phyloP scores from a whole-genome alignment of 2,888 invertebrate species.

The Cerastoderma edule region DNA sequence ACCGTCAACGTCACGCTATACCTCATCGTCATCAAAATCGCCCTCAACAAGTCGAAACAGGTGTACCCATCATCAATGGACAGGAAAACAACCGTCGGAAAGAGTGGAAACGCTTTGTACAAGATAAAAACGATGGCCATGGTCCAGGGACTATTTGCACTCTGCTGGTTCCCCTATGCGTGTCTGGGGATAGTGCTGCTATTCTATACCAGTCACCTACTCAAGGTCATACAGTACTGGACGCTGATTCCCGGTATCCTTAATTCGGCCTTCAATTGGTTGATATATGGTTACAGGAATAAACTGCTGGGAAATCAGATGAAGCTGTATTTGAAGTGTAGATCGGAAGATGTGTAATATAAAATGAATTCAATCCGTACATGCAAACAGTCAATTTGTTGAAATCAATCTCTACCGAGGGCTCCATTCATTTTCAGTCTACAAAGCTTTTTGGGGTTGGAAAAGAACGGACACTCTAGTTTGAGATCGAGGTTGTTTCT shows the following conservation, averaged over 20 bases:
- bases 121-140: slow-evolving; percentile 49
- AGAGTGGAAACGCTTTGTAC: slow-evolving; percentile 30
- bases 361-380: too few relatives aligned
- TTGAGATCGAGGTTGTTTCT: too few relatives aligned
- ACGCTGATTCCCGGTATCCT: slow-evolving; percentile 32
- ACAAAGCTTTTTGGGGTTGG: too few relatives aligned
- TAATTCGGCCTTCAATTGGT: slow-evolving; percentile 47
- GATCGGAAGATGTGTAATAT: neutral
- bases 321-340: slow-evolving; percentile 37
- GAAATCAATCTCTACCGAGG: too few relatives aligned
- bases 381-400: too few relatives aligned
- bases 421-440: too few relatives aligned
- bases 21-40: slow-evolving; percentile 33
- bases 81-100: neutral
- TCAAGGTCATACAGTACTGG: slow-evolving; percentile 29
- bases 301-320: slow-evolving; percentile 38
- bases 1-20: slow-evolving; percentile 35
- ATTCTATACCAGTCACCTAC: slow-evolving; percentile 13
- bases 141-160: slow-evolving; percentile 44
- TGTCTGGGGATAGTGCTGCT: slow-evolving; percentile 14
- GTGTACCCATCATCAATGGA: neutral
- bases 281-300: slow-evolving; percentile 52
- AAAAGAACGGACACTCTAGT: too few relatives aligned
- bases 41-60: slow-evolving; percentile 29
- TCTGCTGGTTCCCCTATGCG: slow-evolving; percentile 48